Conservation (phyloP, 2,888 invertebrate genomes). For the Diarsia rubi region DNA sequence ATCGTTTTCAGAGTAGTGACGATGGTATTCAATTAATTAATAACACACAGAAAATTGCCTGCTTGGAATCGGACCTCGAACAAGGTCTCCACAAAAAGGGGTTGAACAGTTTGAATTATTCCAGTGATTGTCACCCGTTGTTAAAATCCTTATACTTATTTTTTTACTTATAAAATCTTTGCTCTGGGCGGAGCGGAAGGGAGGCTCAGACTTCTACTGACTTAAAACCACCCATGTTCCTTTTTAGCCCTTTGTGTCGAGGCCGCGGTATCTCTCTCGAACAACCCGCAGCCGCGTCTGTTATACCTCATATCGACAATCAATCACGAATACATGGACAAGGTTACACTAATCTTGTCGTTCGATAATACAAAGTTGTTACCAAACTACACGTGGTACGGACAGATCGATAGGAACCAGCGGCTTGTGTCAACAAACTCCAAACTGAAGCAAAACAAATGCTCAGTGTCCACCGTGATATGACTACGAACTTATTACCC, state of each 20-base stretch:
- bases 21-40: too few relatives aligned
- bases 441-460: conserved; percentile 46
- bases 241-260: too few relatives aligned
- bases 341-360: neutral
- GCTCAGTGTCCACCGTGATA: conserved; percentile 31
- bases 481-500: conserved; percentile 7
- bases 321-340: neutral
- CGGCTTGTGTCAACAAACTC: conserved; percentile 42
- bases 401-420: conserved; percentile 38
- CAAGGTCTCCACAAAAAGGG: neutral
- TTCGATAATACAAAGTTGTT: conserved; percentile 13
- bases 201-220: too few relatives aligned
- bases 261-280: too few relatives aligned
- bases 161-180: neutral
- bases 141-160: too few relatives aligned
- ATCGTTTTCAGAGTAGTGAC: too few relatives aligned
- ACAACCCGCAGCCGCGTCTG: too few relatives aligned
- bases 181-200: too few relatives aligned
- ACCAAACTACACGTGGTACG: neutral
- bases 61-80: neutral
- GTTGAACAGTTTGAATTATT: neutral
- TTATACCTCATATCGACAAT: neutral
- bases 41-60: neutral
- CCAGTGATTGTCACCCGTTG: neutral
- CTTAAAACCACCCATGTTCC: too few relatives aligned